A percentile compares a stretch with the other conserved stretches of the same genome.
Evolutionary conservation across 2,797 vertebrate species (phyloP).

Genomic region (Choloepus didactylus): DNA sequence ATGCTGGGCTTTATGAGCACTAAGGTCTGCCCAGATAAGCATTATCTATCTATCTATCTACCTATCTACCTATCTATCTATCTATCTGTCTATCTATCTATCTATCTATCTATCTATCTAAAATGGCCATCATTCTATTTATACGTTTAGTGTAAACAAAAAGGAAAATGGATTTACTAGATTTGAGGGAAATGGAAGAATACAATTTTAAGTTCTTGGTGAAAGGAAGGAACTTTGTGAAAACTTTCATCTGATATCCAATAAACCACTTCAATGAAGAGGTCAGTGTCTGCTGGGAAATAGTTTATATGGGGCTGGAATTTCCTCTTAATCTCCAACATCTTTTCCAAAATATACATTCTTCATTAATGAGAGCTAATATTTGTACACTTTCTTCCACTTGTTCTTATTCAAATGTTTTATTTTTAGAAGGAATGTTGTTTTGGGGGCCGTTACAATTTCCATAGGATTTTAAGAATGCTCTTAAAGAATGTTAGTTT

Average conservation of each 20-base stretch:
- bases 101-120: background rate
- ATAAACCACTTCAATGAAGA: constrained; percentile 20
- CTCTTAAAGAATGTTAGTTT: constrained; percentile 53
- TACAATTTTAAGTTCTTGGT: constrained; percentile 3
- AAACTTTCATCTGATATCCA: background rate
- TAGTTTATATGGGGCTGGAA: background rate
- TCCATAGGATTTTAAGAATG: constrained; percentile 44
- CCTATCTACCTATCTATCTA: background rate
- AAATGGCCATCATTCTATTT: constrained; percentile 17
- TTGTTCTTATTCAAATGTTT: constrained; percentile 60
- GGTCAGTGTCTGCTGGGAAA: background rate
- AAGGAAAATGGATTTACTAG: background rate
- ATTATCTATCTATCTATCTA: background rate
- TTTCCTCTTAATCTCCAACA: background rate
- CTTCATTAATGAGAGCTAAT: background rate
- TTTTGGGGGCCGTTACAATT: background rate
- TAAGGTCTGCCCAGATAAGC: background rate
- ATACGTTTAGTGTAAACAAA: constrained; percentile 23
- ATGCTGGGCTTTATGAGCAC: background rate
- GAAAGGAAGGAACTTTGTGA: constrained; percentile 22
- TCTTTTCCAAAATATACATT: constrained; percentile 49
- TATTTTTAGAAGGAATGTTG: constrained; percentile 51
- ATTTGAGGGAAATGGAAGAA: constrained; percentile 43
- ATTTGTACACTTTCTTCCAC: background rate
- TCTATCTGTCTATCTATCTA: background rate